phyloP scores from a whole-genome alignment of 2,113 vertebrate species.

The Chamaea fasciata region DNA sequence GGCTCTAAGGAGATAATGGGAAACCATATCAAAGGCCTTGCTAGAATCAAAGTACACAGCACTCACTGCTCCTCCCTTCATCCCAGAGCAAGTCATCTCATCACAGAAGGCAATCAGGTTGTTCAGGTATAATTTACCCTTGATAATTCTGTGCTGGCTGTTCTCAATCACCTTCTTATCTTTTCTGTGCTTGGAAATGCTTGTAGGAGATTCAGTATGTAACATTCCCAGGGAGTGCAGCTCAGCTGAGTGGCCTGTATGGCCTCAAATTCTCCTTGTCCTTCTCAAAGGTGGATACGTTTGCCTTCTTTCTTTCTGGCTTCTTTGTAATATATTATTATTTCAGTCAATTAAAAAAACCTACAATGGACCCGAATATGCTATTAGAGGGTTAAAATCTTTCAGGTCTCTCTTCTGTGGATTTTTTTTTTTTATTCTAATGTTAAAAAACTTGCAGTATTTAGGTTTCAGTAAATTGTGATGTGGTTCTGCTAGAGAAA shows the following conservation, averaged over 20 bases:
- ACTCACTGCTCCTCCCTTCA: background rate
- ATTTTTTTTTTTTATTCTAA: background rate
- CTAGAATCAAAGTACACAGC: background rate
- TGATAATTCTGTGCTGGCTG: background rate
- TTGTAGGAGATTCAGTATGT: background rate
- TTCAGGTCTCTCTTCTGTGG: background rate
- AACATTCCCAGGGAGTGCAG: background rate
- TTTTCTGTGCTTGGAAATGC: background rate
- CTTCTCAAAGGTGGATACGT: background rate
- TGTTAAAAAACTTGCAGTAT: background rate
- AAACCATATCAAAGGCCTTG: background rate
- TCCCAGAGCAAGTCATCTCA: background rate
- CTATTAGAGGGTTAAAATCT: background rate
- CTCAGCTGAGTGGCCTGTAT: background rate
- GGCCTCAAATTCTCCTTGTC: background rate
- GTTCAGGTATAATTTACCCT: constrained; percentile 18
- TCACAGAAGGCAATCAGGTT: constrained; percentile 21
- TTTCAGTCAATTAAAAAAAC: background rate
- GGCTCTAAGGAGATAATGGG: background rate
- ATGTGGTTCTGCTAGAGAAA: background rate
- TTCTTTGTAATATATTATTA: background rate
- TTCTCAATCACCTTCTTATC: background rate
- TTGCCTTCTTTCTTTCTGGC: background rate
- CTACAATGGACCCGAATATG: background rate
- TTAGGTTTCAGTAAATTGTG: background rate